Conservation (phyloP, 2,888 invertebrate species). For the Papilio elwesi region DNA sequence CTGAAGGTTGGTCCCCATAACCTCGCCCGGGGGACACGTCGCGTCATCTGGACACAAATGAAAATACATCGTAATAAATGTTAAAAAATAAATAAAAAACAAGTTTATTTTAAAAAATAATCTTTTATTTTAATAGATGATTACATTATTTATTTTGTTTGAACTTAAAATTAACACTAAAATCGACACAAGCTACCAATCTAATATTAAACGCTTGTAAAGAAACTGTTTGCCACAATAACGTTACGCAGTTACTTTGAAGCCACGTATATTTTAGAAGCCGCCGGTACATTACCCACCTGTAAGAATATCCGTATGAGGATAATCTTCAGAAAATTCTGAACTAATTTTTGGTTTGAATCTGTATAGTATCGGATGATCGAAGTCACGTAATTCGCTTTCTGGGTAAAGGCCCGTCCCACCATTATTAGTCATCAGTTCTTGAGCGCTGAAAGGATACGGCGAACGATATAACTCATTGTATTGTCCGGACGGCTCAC, state of each 20-base stretch:
- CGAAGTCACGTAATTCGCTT: constrained; percentile 47
- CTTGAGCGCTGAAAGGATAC: neutral
- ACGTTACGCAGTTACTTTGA: no score
- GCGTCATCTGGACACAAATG: constrained; percentile 52
- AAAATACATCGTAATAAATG: neutral
- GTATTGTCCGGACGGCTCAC: constrained; percentile 44
- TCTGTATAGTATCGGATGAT: constrained; percentile 58
- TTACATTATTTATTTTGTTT: no score
- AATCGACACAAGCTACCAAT: neutral
- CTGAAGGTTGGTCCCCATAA: constrained; percentile 67
- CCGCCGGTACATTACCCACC: neutral
- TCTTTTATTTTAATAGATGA: no score
- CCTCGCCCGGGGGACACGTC: constrained; percentile 62
- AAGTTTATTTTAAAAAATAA: no score
- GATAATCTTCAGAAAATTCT: constrained; percentile 44
- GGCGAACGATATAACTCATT: constrained; percentile 4
- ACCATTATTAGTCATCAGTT: constrained; percentile 23
- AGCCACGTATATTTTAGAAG: no score
- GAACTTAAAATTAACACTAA: neutral
- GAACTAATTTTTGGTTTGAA: constrained; percentile 60
- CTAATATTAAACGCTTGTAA: no score
- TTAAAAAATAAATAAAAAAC: no score
- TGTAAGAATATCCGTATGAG: constrained; percentile 8
- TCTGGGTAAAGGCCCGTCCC: constrained; percentile 29
- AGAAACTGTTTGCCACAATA: no score